phyloP scores from a whole-genome alignment of 2,113 vertebrate species.

The Origma solitaria region DNA sequence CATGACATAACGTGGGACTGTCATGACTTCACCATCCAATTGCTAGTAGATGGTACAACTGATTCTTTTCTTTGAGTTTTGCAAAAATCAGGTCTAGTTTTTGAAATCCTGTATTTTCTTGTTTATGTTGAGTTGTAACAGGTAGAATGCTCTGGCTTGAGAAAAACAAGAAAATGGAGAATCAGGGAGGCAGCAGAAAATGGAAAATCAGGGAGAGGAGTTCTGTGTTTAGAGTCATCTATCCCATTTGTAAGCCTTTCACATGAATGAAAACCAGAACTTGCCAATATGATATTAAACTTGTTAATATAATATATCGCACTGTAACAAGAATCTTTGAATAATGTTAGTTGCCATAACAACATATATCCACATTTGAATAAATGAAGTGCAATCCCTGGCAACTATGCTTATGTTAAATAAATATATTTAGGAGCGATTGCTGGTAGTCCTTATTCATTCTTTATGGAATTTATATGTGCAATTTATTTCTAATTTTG shows the following conservation, averaged over 20 bases:
- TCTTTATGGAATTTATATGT: not conserved
- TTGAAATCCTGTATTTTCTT: not conserved
- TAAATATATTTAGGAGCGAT: not conserved
- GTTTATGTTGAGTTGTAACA: not conserved
- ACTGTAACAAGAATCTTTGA: not conserved
- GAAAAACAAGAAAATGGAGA: constrained; percentile 40
- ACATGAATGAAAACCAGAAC: not conserved
- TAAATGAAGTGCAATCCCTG: constrained; percentile 57
- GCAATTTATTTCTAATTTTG: constrained; percentile 6
- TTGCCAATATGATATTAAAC: constrained; percentile 36
- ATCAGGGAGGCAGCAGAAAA: not conserved
- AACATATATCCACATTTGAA: constrained; percentile 20
- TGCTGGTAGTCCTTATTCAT: not conserved
- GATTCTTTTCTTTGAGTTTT: not conserved
- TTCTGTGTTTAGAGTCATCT: not conserved
- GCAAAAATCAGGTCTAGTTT: not conserved
- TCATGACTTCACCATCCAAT: not conserved
- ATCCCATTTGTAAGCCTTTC: constrained; percentile 8
- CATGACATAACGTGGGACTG: not conserved
- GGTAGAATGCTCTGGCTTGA: not conserved
- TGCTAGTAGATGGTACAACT: not conserved
- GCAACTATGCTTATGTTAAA: not conserved
- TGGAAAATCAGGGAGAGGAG: not conserved
- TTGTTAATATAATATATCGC: constrained; percentile 8
- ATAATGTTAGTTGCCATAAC: constrained; percentile 28